Evolutionary conservation across 2,113 vertebrate species (phyloP), one percentile per base, ranked within the genome.

Genomic region (Mormyrus lacerda): DNA sequence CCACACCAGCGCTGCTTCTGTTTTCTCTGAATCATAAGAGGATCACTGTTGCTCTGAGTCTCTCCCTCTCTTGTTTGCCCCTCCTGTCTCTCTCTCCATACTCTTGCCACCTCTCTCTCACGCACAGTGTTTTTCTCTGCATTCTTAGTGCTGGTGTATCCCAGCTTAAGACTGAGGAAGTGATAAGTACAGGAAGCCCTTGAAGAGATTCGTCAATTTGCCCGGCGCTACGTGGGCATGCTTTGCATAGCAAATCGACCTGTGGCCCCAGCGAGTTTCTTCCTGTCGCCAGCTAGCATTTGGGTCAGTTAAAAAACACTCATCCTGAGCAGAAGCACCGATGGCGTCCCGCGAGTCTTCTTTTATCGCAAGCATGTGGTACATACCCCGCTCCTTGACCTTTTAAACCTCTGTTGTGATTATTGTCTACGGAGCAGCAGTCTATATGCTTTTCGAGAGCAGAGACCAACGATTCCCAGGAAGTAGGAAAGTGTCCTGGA

Each of bases 201-300:
- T 51, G 89, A 90, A 87, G 39, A 42, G 85, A 79, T 88, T 45
- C 82, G 86, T 88, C 61, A 88, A 83, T 90, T 90, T 90, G 85
- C 89, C 73, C 84, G 87, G 50, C 42, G 73, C 89, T 88, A 83
- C 55, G 48, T 50, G 39, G 86, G 51, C 86, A 88, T 90, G 89
- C 85, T 90, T 90, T 90, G 89, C 89, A 90, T 90, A 90, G 82
- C 89, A 90, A 90, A 90, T 88, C 24, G 69, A 58, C 82, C 58
- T 85, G 87, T 44, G 39, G 87, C 24, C 69, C 89, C 45, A 55
- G 88, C 48, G 31, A 42, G 53, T 5, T 88, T 39, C 87, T 21
- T 85, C 55, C 55, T 90, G 69, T 55, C 27, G 86, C 69, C 17
- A 44, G 50, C 19, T 55, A 69, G 87, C 58, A 88, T 73, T 48